Evolutionary conservation across 2,113 vertebrate genomes (phyloP), one percentile per base, ranked within the genome.

Genomic region (Colossoma macropomum): DNA sequence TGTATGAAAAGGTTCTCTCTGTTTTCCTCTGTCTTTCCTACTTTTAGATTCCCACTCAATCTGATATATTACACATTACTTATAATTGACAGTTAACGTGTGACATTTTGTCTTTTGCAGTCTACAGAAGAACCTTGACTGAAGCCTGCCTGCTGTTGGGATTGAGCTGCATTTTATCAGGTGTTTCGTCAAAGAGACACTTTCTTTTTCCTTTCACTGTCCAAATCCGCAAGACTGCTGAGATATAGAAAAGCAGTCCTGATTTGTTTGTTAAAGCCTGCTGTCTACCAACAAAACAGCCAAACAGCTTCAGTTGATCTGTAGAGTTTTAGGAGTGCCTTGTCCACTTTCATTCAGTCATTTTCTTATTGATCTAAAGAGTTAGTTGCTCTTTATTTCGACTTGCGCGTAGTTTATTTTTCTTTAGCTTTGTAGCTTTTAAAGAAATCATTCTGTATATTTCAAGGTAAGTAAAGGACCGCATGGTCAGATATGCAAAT

Each of bases 41-140:
- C 41, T 45, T 4, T 45, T 45, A 9, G n/a, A 45, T 45, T 45
- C 9, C 41, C 41, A 45, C 10, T 9, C 4, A 1, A 52, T 52
- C 50, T 52, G 15, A 59, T 48, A 15, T 1, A 28, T 12, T 65
- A 28, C 25, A 27, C 4, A 1, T 10, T 62, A 17, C 6, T 3
- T 27, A 28, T 65, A 30, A 38, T 50, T 50, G 70, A 48, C 25
- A 13, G 4, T 4, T 45, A 9, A 45, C 4, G 10, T 45, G 9
- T 45, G 41, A 21, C 50, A 52, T 19, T 56, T 28, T 21, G 23
- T 12, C 16, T 25, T 38, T 32, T 81, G 12, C 86, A 95, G 94
- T 63, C 89, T 95, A 77, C 91, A 93, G 87, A 94, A 90, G 82
- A 88, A 93, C 52, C 87, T 91, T 66, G 77, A 81, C 56, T 89